These are phyloP conservation scores for Mola mola DNA, from an alignment of 2,113 vertebrate species.

Conservation along the genomic window DNA sequence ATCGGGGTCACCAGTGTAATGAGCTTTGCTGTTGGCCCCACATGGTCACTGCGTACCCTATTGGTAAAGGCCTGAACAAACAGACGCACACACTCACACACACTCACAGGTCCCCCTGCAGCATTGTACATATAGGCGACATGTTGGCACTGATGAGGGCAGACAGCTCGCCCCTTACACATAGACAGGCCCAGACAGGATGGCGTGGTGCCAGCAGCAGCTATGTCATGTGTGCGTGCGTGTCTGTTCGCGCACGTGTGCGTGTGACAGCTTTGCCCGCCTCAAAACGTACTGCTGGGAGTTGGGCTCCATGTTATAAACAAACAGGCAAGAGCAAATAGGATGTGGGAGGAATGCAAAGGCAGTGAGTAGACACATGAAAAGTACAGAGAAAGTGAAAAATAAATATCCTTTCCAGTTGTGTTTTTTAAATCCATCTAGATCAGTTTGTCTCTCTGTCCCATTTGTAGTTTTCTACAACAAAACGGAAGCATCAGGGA, in stretches of 20 bases:
- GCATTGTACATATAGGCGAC: constrained; percentile 73
- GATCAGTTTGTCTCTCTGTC: background rate
- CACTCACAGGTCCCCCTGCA: constrained; percentile 63
- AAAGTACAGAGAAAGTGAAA: constrained; percentile 10
- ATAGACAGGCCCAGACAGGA: constrained; percentile 74
- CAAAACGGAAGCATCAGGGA: background rate
- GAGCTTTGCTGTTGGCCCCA: constrained; percentile 68
- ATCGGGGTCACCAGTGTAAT: constrained; percentile 74
- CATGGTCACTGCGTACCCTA: constrained; percentile 62
- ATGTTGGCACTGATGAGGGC: constrained; percentile 81
- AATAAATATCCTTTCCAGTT: constrained; percentile 1
- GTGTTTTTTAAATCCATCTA: background rate
- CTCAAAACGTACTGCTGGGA: constrained; percentile 64
- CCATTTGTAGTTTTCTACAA: background rate
- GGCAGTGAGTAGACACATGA: constrained; percentile 6
- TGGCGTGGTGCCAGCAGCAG: constrained; percentile 73
- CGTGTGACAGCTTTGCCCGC: constrained; percentile 31
- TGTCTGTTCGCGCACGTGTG: constrained; percentile 16
- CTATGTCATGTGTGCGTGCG: constrained; percentile 34
- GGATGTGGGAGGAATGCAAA: background rate
- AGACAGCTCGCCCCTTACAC: constrained; percentile 75
- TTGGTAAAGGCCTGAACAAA: constrained; percentile 50
- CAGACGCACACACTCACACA: constrained; percentile 33
- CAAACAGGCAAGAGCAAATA: constrained; percentile 57
- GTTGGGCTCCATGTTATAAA: constrained; percentile 56